Evolutionary conservation across 2,888 invertebrate species (phyloP), one percentile per base, ranked within the genome.

Genomic region (Limnephilus lunatus): DNA sequence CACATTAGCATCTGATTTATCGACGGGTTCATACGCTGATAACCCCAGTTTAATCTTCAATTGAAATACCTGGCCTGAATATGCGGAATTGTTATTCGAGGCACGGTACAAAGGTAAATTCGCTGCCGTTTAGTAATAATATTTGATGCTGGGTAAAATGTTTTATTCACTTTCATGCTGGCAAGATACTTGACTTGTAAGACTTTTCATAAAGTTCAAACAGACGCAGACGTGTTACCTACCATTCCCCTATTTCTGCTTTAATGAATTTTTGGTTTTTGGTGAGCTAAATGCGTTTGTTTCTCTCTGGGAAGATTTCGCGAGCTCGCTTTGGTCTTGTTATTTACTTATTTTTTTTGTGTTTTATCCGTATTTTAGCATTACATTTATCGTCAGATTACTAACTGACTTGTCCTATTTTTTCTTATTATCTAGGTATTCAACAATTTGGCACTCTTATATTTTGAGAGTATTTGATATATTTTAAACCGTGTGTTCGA

Each of bases 101-200:
- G 44, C 90, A 53, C 90, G 90, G 35, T 44, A 53, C n/a, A 39
- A 82, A 90, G 48, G 90, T 83, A 83, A 90, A 85, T 90, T 90
- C 44, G 44, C 53, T 31, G 85, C 48, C 90, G 88, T 88, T 88
- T 88, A 88, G 15, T 68, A 68, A 68, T 68, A 88, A 30, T 19
- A 48, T 88, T 35, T 88, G 88, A 88, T 80, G 35, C 68, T n/a
- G 30, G 86, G n/a, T 86, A 48, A 86, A 48, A 35, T 44, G 39
- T 86, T 48, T 48, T 44, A 44, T 85, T 85, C 85, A 83, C 83
- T 31, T 53, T 35, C 83, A 83, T 30, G 83, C 35, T 25, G 32
- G 25, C 68, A n/a, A 68, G 68, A 68, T 68, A 9, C 25, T n/a
- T 68, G 68, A 68, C 39, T 5, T 39, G 25, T n/a, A 25, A 68